Conservation (phyloP, 1,140 invertebrate species). For the Conus ventricosus region DNA sequence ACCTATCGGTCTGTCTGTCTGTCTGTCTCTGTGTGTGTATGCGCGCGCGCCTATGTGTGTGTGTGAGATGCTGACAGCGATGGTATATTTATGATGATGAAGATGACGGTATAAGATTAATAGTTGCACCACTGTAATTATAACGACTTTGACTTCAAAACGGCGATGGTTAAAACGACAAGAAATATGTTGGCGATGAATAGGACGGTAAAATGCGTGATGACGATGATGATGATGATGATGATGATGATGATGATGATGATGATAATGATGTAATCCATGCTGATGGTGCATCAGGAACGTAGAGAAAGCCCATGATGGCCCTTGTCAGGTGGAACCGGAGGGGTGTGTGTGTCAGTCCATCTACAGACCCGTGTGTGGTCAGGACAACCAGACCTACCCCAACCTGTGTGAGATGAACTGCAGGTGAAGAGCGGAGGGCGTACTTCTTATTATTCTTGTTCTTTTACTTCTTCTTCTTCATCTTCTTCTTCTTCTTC, state of each 20-base stretch:
- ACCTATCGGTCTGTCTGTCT: too few species aligned
- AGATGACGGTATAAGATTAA: too few species aligned
- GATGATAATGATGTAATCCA: background rate
- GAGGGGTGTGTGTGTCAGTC: slow-evolving; percentile 35
- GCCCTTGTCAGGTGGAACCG: slow-evolving; percentile 6
- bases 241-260: slow-evolving; percentile 3
- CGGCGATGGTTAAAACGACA: too few species aligned
- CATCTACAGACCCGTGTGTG: slow-evolving; percentile 78
- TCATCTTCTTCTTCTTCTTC: background rate
- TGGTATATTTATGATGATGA: too few species aligned
- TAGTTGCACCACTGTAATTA: too few species aligned
- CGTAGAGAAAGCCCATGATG: slow-evolving; percentile 20
- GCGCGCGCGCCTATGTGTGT: too few species aligned
- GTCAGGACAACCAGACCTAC: slow-evolving; percentile 80
- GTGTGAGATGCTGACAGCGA: too few species aligned
- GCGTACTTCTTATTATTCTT: background rate
- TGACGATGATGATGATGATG: background rate
- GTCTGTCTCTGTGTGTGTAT: too few species aligned
- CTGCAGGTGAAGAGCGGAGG: slow-evolving; percentile 28
- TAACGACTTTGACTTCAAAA: too few species aligned
- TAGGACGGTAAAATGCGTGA: too few species aligned
- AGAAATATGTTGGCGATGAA: too few species aligned
- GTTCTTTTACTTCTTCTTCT: background rate
- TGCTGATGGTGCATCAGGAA: background rate
- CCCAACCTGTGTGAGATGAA: slow-evolving; percentile 77